A percentile compares a stretch with the other conserved stretches of the same genome.
Evolutionary conservation across 2,888 invertebrate species (phyloP).

Genomic region (Phragmatobia fuliginosa): DNA sequence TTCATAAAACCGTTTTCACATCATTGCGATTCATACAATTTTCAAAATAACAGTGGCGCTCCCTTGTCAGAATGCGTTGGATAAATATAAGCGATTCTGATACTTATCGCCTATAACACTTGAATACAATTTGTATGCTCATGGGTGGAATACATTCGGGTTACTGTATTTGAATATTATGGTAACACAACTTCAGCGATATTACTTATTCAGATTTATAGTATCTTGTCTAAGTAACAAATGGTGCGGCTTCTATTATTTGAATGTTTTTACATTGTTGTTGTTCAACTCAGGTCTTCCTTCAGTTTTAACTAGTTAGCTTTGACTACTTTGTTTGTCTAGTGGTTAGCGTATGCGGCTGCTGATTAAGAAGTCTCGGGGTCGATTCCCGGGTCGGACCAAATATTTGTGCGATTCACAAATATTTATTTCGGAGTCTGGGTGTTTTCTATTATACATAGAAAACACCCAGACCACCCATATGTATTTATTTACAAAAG

Average conservation of each 20-base stretch:
- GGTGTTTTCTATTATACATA: too few species aligned
- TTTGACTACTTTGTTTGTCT: too few species aligned
- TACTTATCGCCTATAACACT: constrained; percentile 53
- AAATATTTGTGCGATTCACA: too few species aligned
- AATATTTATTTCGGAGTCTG: too few species aligned
- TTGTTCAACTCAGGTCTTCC: not conserved
- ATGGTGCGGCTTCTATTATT: not conserved
- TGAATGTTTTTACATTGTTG: not conserved
- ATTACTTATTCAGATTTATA: constrained; percentile 28
- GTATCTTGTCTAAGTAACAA: constrained; percentile 7
- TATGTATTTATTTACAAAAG: too few species aligned
- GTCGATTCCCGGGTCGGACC: too few species aligned
- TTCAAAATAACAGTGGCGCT: constrained; percentile 37
- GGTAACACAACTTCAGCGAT: constrained; percentile 36
- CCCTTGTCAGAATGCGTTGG: constrained; percentile 40
- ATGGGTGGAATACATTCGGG: constrained; percentile 52
- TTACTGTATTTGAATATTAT: constrained; percentile 46
- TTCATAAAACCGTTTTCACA: constrained; percentile 46
- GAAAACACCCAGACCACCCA: too few species aligned
- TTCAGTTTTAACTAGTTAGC: not conserved
- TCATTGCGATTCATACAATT: constrained; percentile 44
- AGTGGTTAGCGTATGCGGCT: too few species aligned
- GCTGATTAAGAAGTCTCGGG: too few species aligned
- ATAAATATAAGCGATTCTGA: constrained; percentile 51
- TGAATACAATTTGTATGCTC: constrained; percentile 54